A percentile compares a stretch with the other conserved stretches of the same genome.
These are phyloP conservation scores for Teleiodes luculella DNA, from an alignment of 2,888 invertebrate species.

Conservation along the genomic window DNA sequence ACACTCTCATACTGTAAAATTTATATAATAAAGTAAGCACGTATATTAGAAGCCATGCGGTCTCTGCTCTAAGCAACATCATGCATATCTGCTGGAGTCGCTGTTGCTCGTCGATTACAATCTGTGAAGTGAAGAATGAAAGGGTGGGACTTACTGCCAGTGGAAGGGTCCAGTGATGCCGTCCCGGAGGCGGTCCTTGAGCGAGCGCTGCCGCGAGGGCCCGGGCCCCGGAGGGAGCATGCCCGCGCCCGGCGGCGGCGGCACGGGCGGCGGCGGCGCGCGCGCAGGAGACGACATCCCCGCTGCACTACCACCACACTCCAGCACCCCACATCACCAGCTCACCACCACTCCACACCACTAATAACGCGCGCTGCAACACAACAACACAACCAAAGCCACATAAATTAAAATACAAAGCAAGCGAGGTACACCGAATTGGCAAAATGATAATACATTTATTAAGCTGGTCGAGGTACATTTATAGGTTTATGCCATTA, in stretches of 20 bases:
- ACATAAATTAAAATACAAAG: constrained; percentile 64
- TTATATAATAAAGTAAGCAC: not conserved
- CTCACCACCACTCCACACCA: constrained; percentile 43
- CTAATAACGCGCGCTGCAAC: constrained; percentile 72
- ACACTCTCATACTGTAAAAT: not conserved
- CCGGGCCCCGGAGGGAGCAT: constrained; percentile 69
- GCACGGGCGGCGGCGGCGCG: constrained; percentile 34
- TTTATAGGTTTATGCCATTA: not conserved
- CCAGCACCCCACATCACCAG: constrained; percentile 49
- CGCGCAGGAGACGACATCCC: constrained; percentile 40
- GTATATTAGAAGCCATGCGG: constrained; percentile 13
- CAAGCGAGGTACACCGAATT: constrained; percentile 28
- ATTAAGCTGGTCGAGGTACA: not conserved
- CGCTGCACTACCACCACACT: constrained; percentile 39
- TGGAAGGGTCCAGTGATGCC: constrained; percentile 88
- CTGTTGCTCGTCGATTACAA: not conserved
- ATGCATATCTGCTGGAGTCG: constrained; percentile 12
- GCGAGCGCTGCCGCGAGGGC: constrained; percentile 85
- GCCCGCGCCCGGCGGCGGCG: constrained; percentile 65
- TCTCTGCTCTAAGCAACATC: constrained; percentile 12
- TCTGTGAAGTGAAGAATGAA: constrained; percentile 13
- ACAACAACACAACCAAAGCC: constrained; percentile 69
- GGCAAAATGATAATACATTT: constrained; percentile 15
- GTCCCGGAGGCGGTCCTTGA: constrained; percentile 87
- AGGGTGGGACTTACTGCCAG: constrained; percentile 85